Evolutionary conservation across 2,888 invertebrate genomes (phyloP), one percentile per base, ranked within the genome.

Genomic region (Gibbula magus): DNA sequence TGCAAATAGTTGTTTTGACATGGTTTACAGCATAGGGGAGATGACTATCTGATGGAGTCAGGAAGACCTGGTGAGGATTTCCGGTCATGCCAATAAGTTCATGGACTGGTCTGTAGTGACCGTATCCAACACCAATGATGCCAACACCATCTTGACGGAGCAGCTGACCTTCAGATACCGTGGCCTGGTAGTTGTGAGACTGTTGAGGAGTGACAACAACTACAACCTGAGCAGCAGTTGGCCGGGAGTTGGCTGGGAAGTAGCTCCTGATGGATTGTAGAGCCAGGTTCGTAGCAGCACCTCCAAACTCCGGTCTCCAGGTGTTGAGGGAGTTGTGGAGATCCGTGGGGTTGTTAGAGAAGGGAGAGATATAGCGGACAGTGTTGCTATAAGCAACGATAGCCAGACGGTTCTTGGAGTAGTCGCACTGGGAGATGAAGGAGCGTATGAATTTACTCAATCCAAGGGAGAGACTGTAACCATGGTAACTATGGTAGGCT

Each of bases 341-440:
- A 7, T 74, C 39, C 3, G n/a, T 51, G 13, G 51, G 74, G 74
- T 74, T 74, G 74, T 16, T 74, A 51, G 45, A 45, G 51, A 74
- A 74, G 22, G 45, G 45, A 8, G 74, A 39, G 25, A 74, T 39
- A 25, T 22, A 25, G 39, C 74, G 39, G 25, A 74, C 51, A 25
- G 45, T 74, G 74, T 74, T 51, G 74, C 74, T 74, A 52, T 22
- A 39, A 7, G 74, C 74, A 22, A 74, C 39, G 20, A 74, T 39
- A 20, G 74, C 39, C n/a, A 74, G 20, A 1, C 74, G 74, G 5
- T 45, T 25, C 25, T 51, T 25, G 25, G 22, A 22, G 74, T 51
- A 74, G 74, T 74, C 74, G 22, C 39, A 51, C 52, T 74, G 74
- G n/a, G 45, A 51, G 39, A 74, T 20, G 51, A 74, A 51, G 25